A percentile compares a stretch with the other conserved stretches of the same genome.
phyloP scores from a whole-genome alignment of 2,888 invertebrate genomes.

The Falcaria lacertinaria region DNA sequence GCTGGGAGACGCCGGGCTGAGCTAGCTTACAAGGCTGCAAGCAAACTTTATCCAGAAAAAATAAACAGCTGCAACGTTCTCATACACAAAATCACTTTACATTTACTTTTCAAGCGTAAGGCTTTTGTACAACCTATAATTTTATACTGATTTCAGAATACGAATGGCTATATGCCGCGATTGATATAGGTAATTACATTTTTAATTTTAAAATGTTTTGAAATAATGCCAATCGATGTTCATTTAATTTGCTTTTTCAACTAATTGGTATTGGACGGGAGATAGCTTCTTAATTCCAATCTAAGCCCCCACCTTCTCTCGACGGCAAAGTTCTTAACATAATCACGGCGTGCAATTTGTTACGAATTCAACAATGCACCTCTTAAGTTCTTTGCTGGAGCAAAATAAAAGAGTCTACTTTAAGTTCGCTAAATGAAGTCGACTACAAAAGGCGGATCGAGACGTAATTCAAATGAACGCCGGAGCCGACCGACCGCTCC shows the following conservation, averaged over 20 bases:
- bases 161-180: no score
- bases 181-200: no score
- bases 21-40: slow-evolving; percentile 41
- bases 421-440: slow-evolving; percentile 76
- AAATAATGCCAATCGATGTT: no score
- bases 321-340: slow-evolving; percentile 53
- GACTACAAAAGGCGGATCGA: slow-evolving; percentile 74
- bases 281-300: slow-evolving; percentile 59
- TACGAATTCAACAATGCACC: slow-evolving; percentile 77
- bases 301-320: slow-evolving; percentile 44
- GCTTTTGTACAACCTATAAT: no score
- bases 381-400: slow-evolving; percentile 64
- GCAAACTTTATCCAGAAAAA: slow-evolving; percentile 42
- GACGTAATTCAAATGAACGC: slow-evolving; percentile 74
- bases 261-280: slow-evolving; percentile 36
- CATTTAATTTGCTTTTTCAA: slow-evolving; percentile 28
- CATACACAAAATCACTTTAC: no score
- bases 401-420: slow-evolving; percentile 69
- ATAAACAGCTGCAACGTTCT: slow-evolving; percentile 25
- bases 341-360: slow-evolving; percentile 75
- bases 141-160: no score
- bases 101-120: no score
- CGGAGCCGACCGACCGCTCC: slow-evolving; percentile 54
- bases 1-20: slow-evolving; percentile 1
- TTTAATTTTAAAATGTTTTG: background rate